Evolutionary conservation across 2,888 invertebrate genomes (phyloP), one percentile per base, ranked within the genome.

Genomic region (Elegia similella): DNA sequence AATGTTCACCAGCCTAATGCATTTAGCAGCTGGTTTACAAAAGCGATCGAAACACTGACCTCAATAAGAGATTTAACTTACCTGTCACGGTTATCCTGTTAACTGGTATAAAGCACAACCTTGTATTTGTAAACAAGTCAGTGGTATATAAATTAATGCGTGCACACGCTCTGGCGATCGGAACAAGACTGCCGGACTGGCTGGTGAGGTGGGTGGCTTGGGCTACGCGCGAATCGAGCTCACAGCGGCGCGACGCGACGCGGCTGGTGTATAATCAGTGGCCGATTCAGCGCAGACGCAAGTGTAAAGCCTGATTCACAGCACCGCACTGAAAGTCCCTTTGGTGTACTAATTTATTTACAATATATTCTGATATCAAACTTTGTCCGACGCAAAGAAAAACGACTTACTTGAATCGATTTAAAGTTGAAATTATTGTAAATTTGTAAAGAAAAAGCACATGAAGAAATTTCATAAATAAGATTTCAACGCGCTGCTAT

Each of bases 81-180:
- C 89, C 84, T 80, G 76, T 79, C 80, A 80, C 77, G 76, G 69
- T 75, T 82, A 83, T 87, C 84, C 82, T 82, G 78, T 78, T 77
- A 64, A 65, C 68, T 71, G 73, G 75, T 67, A 69, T 70, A 75
- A 72, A 72, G 69, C 84, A 84, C 82, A 76, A 73, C 65, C 73
- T 79, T 78, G 66, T 82, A 82, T 84, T 84, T 84, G 83, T 88
- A 86, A 88, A 88, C 88, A 87, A 84, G 69, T 68, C 59, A 62
- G 38, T 59, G 46, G 60, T 67, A 56, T 61, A 59, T 59, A 64
- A 59, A 65, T 61, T 55, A 61, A 54, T 57, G 76, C 88, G 86
- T 82, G 81, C 76, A 72, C 75, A 63, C 71, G 69, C 70, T 68
- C 62, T 73, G 77, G 69, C 76, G 80, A 69, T 77, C 67, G 65